Percentiles rank a stretch among this genome's conserved stretches.
Evolutionary conservation across 2,113 vertebrate species (phyloP).

Genomic region (Dromiciops gliroides): DNA sequence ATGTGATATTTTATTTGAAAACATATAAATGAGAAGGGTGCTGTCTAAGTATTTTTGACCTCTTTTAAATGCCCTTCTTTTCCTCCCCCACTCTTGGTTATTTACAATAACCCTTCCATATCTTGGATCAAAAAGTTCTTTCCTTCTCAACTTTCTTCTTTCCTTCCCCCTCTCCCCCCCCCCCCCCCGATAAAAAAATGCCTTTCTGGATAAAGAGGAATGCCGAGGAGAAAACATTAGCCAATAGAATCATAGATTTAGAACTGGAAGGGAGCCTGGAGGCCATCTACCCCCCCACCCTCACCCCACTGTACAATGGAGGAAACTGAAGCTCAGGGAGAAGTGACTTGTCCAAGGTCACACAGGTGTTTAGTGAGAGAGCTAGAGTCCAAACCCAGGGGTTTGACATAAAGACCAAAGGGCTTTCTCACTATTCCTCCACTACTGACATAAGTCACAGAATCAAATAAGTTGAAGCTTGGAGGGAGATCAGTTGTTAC

Average conservation of each 20-base stretch:
- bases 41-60: constrained; percentile 58
- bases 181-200: not conserved
- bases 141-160: constrained; percentile 59
- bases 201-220: constrained; percentile 30
- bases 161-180: not conserved
- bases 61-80: constrained; percentile 64
- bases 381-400: not conserved
- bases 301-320: not conserved
- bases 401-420: not conserved
- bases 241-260: not conserved
- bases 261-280: not conserved
- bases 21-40: constrained; percentile 66
- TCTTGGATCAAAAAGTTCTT: constrained; percentile 50
- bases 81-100: constrained; percentile 30
- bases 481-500: not conserved
- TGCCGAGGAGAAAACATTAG: not conserved
- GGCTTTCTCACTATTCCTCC: not conserved
- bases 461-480: not conserved
- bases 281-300: not conserved
- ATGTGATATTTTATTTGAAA: constrained; percentile 71
- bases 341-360: not conserved
- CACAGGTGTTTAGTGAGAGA: not conserved
- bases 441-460: not conserved
- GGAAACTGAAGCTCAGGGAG: not conserved
- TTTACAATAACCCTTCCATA: constrained; percentile 62